Base-by-base conservation (phyloP, 2,113 vertebrate species). In the Motacilla alba region DNA sequence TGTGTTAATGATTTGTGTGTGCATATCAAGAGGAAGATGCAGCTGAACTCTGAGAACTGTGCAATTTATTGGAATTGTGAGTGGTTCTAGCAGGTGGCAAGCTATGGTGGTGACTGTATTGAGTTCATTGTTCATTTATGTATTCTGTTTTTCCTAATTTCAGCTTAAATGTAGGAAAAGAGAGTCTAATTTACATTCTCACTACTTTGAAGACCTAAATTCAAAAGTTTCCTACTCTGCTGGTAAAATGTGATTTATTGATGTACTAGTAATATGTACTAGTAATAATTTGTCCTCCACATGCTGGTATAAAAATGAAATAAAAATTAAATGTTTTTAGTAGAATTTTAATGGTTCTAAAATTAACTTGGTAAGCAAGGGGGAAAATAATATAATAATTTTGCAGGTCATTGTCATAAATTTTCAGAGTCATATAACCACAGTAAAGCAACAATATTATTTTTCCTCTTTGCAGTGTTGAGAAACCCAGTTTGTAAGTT, bases 401-500 rank as follows among this genome's bases (percentile, higher is more conserved):
- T 82, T 46, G 10, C 6, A 19, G 70, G 24, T 52, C 33, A 21
- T 64, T 89, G 33, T 78, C 23, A 35, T 80, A 81, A 55, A 56
- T 83, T 92, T 74, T 67, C 22, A 28, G 47, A 39, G 64, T 52
- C 24, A 4, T 55, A 37, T 27, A 80, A 81, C 26, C 28, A 13
- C 46, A 77, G 70, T 59, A 89, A 93, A 93, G 60, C 63, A 89
- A 73, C 56, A 3, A 15, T 70, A 15, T 16, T 9, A 13, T 89
- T 95, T 85, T 95, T 87, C 81, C 26, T 87, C 15, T 74, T 84
- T 68, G 22, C 98, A 99, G 99, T 99, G 94, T 98, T 99, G 97
- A 99, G 98, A 98, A 99, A 99, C 50, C 99, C 99, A 0, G 97
- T 99, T 83, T 99, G 98, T 97, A 99, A 99, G 96, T 98, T 99